Evolutionary conservation across 2,113 vertebrate genomes (phyloP).

Genomic region (Leptodactylus fuscus): DNA sequence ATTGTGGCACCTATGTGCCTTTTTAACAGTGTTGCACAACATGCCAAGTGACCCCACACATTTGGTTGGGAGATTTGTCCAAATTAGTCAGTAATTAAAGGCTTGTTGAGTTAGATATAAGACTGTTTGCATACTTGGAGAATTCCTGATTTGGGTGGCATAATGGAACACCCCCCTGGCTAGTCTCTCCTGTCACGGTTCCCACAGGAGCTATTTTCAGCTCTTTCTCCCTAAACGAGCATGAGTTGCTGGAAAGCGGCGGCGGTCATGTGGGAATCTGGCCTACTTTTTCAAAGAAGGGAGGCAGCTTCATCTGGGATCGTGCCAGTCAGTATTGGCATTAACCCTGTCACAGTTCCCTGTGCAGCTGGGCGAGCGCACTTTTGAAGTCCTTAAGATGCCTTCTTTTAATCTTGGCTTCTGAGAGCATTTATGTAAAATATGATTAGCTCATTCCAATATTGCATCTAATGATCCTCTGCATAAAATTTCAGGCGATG

Average conservation of each 20-base stretch:
- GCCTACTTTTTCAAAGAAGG: slow-evolving; percentile 49
- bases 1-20: not conserved
- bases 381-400: not conserved
- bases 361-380: not conserved
- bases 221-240: slow-evolving; percentile 44
- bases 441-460: not conserved
- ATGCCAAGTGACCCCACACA: slow-evolving; percentile 7
- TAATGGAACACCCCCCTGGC: slow-evolving; percentile 24
- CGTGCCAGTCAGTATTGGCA: slow-evolving; percentile 42
- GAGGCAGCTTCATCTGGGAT: slow-evolving; percentile 42
- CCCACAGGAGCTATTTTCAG: slow-evolving; percentile 58
- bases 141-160: slow-evolving; percentile 37
- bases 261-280: slow-evolving; percentile 55
- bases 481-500: too few species aligned
- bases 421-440: not conserved
- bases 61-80: not conserved
- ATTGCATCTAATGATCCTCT: not conserved
- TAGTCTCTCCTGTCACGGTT: slow-evolving; percentile 28
- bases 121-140: slow-evolving; percentile 25
- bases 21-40: not conserved
- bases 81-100: slow-evolving; percentile 29
- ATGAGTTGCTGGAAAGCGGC: slow-evolving; percentile 39
- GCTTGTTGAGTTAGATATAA: slow-evolving; percentile 24
- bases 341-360: slow-evolving; percentile 14
- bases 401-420: not conserved